Percentiles rank a stretch among this genome's conserved stretches.
Conservation (phyloP, 2,888 invertebrate species). For the Poecilobothrus nobilitatus region DNA sequence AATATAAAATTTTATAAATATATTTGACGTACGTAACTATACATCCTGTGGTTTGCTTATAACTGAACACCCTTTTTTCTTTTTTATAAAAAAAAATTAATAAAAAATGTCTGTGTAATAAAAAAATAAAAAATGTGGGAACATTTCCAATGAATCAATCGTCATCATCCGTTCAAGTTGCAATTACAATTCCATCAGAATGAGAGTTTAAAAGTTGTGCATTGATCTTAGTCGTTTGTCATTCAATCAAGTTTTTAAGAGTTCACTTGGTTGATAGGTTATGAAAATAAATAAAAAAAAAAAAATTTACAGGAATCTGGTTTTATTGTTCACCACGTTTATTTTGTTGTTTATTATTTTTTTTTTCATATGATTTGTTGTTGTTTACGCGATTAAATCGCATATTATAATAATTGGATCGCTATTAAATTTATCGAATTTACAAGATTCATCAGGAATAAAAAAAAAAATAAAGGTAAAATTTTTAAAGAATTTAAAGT, state of each 20-base stretch:
- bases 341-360: background rate
- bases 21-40: background rate
- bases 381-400: constrained; percentile 4
- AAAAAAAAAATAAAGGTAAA: too few relatives aligned
- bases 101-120: background rate
- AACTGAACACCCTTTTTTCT: background rate
- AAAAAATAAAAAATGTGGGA: background rate
- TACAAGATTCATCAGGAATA: background rate
- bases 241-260: background rate
- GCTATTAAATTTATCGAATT: background rate
- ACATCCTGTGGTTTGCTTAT: too few relatives aligned
- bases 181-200: too few relatives aligned
- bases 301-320: background rate
- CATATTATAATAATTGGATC: background rate
- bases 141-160: background rate
- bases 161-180: background rate
- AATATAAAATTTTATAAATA: background rate
- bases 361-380: background rate
- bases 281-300: background rate
- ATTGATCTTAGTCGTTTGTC: too few relatives aligned
- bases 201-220: too few relatives aligned
- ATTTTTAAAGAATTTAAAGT: too few relatives aligned
- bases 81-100: background rate
- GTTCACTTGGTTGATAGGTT: background rate
- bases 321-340: background rate